phyloP scores from a whole-genome alignment of 2,113 vertebrate species.

The Tupaia chinensis region DNA sequence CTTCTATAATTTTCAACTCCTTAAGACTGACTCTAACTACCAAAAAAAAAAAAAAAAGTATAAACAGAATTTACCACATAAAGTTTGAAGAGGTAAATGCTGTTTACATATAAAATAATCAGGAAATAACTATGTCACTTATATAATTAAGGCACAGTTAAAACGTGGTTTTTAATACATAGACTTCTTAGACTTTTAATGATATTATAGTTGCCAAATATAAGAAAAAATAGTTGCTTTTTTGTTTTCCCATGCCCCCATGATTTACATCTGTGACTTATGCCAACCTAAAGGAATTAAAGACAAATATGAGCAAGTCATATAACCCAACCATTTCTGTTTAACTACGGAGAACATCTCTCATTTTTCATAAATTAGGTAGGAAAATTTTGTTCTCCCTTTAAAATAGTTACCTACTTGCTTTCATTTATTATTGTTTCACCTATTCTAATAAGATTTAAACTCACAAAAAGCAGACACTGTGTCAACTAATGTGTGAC shows the following conservation, averaged over 20 bases:
- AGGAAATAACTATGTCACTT: not conserved
- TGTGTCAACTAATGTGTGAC: not conserved
- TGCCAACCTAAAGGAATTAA: not conserved
- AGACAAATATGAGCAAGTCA: not conserved
- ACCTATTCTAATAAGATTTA: not conserved
- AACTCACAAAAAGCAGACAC: not conserved
- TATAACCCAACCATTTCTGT: not conserved
- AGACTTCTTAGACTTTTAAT: not conserved
- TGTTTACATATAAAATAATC: not conserved
- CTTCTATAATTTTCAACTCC: not conserved
- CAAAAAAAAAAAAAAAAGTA: not conserved
- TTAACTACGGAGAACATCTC: not conserved
- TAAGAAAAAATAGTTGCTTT: not conserved
- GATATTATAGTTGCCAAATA: not conserved
- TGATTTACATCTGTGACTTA: not conserved
- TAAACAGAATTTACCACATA: not conserved
- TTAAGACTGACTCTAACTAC: not conserved
- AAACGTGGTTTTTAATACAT: not conserved
- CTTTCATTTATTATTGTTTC: not conserved
- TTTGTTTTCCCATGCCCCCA: not conserved
- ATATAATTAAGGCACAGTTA: not conserved
- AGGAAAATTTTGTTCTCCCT: not conserved
- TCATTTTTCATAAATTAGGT: not conserved
- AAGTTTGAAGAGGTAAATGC: not conserved
- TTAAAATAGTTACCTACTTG: not conserved